Evolutionary conservation across 2,797 vertebrate genomes (phyloP).

Genomic region (Glossophaga mutica): DNA sequence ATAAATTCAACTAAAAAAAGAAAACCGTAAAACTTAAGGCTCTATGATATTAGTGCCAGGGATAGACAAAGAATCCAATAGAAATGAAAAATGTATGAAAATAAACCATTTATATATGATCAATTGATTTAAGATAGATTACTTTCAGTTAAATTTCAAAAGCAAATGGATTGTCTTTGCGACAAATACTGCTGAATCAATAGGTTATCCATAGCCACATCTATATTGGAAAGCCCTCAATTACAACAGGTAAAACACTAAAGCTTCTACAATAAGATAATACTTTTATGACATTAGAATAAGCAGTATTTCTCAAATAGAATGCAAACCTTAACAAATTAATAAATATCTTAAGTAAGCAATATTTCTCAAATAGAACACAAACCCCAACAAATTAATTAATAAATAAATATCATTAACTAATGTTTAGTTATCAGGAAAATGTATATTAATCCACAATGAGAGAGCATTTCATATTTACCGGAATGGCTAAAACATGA

Average conservation of each 20-base stretch:
- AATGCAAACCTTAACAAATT: not conserved
- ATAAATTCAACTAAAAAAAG: not conserved
- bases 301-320: not conserved
- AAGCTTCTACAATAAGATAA: not conserved
- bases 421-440: not conserved
- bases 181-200: not conserved
- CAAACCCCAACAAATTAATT: not conserved
- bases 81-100: not conserved
- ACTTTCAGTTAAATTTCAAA: not conserved
- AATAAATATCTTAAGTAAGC: not conserved
- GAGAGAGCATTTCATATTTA: not conserved
- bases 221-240: not conserved
- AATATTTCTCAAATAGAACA: slow-evolving; percentile 2
- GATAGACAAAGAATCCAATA: not conserved
- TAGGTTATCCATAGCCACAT: not conserved
- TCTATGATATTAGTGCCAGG: not conserved
- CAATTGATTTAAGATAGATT: not conserved
- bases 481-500: not conserved
- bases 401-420: not conserved
- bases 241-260: not conserved
- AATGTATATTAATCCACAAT: not conserved
- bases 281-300: not conserved
- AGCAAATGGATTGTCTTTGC: not conserved
- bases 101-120: not conserved
- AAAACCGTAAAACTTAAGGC: not conserved